These are phyloP conservation scores for Martes martes DNA, from an alignment of 2,113 vertebrate species.

Conservation along the genomic window DNA sequence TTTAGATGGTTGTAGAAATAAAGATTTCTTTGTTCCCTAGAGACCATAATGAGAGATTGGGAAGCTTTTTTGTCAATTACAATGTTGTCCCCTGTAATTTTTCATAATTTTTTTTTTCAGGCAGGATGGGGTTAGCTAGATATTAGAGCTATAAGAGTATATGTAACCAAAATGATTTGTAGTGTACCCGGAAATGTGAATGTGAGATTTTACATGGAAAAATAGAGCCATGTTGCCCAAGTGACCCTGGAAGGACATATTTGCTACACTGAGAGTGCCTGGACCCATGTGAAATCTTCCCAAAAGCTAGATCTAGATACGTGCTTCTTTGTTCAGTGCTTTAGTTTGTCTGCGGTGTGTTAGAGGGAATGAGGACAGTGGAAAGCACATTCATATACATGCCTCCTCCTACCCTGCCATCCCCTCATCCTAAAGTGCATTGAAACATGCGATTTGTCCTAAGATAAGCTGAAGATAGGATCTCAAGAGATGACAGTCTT, in stretches of 20 bases:
- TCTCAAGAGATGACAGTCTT: background rate
- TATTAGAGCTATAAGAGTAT: background rate
- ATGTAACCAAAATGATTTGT: background rate
- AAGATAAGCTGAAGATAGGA: background rate
- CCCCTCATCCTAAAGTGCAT: background rate
- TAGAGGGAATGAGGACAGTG: background rate
- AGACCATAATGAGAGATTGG: background rate
- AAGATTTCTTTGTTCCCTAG: background rate
- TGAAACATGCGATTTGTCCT: background rate
- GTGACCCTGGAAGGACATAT: background rate
- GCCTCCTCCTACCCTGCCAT: background rate
- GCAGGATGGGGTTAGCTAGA: background rate
- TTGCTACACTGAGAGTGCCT: background rate
- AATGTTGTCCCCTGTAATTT: background rate
- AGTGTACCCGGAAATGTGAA: conserved; percentile 22
- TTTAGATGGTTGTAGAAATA: conserved; percentile 30
- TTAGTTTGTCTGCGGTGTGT: conserved; percentile 12
- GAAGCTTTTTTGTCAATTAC: background rate
- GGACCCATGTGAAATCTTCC: background rate
- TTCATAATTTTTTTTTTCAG: conserved; percentile 18
- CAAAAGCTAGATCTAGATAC: background rate
- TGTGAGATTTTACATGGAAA: conserved; percentile 34
- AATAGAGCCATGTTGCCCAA: background rate
- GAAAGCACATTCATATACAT: background rate
- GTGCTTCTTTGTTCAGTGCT: background rate